A percentile compares a stretch with the other conserved stretches of the same genome.
Evolutionary conservation across 2,888 invertebrate species (phyloP).

Genomic region (Camponotus fellah): DNA sequence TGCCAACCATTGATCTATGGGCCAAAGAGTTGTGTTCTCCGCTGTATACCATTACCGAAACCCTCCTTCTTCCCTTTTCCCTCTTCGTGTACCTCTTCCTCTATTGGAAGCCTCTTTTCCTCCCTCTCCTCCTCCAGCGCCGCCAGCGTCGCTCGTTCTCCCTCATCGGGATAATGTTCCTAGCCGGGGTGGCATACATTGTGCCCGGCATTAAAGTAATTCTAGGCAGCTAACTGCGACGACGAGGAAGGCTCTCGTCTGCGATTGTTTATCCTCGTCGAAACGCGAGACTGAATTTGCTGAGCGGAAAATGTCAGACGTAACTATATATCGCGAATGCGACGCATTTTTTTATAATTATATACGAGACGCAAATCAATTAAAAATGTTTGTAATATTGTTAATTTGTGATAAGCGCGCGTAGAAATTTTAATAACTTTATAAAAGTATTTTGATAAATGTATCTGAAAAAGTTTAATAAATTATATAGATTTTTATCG

Average conservation of each 20-base stretch:
- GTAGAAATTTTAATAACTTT: background rate
- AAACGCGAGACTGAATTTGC: conserved; percentile 46
- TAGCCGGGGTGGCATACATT: conserved; percentile 79
- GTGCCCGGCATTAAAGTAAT: conserved; percentile 81
- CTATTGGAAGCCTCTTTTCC: conserved; percentile 36
- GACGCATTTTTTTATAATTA: conserved; percentile 13
- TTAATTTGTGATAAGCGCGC: background rate
- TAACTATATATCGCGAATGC: background rate
- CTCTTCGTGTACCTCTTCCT: conserved; percentile 61
- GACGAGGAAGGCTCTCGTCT: conserved; percentile 69
- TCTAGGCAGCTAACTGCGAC: conserved; percentile 75
- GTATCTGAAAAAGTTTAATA: background rate
- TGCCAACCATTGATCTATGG: conserved; percentile 86
- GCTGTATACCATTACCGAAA: conserved; percentile 77
- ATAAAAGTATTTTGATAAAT: background rate
- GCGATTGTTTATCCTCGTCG: conserved; percentile 72
- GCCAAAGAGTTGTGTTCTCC: conserved; percentile 82
- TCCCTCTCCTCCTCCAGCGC: conserved; percentile 40
- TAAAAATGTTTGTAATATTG: conserved; percentile 8
- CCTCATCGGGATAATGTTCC: conserved; percentile 79
- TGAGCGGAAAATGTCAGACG: conserved; percentile 15
- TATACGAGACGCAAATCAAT: background rate
- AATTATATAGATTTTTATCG: background rate
- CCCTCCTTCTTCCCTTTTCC: conserved; percentile 66
- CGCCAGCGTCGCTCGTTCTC: conserved; percentile 43